Evolutionary conservation across 2,888 invertebrate species (phyloP).

Genomic region (Orthosia cruda): DNA sequence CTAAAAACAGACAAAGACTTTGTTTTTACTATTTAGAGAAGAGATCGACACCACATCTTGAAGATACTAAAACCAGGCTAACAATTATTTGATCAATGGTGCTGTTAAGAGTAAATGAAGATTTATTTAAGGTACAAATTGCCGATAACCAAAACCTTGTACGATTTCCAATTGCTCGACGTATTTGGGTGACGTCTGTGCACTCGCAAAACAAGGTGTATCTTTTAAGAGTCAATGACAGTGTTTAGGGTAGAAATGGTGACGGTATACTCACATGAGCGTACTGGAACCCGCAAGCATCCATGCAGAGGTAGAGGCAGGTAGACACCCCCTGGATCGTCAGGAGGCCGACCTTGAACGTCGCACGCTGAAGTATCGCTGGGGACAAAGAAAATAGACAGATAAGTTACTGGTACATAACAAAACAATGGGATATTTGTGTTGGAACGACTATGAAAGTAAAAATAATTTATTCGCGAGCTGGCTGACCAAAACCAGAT

Average conservation of each 20-base stretch:
- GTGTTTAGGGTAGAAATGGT: neutral
- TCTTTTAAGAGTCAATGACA: neutral
- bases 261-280: constrained; percentile 94
- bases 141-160: neutral
- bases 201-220: no score
- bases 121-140: neutral
- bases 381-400: constrained; percentile 66
- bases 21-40: no score
- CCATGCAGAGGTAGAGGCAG: constrained; percentile 97
- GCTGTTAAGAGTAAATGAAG: neutral
- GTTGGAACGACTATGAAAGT: no score
- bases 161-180: neutral
- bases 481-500: no score
- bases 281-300: constrained; percentile 96
- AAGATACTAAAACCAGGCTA: no score
- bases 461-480: no score
- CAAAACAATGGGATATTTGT: neutral
- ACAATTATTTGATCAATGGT: no score
- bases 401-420: constrained; percentile 64
- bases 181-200: no score
- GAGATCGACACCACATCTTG: no score
- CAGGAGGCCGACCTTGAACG: constrained; percentile 94
- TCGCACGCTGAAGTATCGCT: constrained; percentile 91
- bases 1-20: no score
- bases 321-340: constrained; percentile 97